phyloP scores from a whole-genome alignment of 2,797 vertebrate species.

The Falco concolor region DNA sequence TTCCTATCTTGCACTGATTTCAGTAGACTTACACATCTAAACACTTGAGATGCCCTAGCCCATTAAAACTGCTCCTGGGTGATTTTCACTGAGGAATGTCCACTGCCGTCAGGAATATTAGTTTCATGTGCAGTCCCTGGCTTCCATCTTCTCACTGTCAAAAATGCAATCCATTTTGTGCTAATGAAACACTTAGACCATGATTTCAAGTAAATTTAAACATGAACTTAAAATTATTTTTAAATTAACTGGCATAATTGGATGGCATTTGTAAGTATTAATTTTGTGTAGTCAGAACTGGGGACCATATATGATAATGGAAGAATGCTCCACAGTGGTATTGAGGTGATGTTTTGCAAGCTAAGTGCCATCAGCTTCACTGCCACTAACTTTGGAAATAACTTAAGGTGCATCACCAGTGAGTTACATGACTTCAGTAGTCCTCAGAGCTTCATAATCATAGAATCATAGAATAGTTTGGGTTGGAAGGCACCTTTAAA shows the following conservation, averaged over 20 bases:
- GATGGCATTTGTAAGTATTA: not conserved
- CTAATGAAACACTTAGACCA: not conserved
- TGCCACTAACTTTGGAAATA: not conserved
- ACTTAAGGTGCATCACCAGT: not conserved
- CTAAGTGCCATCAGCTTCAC: not conserved
- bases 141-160: not conserved
- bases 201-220: not conserved
- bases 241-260: not conserved
- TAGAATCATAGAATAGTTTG: not conserved
- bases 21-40: not conserved
- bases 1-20: not conserved
- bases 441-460: not conserved
- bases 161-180: not conserved
- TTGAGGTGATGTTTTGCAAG: not conserved
- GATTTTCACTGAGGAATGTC: not conserved
- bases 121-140: not conserved
- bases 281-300: not conserved
- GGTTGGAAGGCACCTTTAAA: not conserved
- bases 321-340: not conserved
- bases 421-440: not conserved
- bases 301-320: not conserved
- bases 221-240: not conserved
- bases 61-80: not conserved
- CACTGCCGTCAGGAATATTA: not conserved
- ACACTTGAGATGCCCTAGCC: not conserved